phyloP scores from a whole-genome alignment of 2,113 vertebrate species.

The Poicephalus gulielmi region DNA sequence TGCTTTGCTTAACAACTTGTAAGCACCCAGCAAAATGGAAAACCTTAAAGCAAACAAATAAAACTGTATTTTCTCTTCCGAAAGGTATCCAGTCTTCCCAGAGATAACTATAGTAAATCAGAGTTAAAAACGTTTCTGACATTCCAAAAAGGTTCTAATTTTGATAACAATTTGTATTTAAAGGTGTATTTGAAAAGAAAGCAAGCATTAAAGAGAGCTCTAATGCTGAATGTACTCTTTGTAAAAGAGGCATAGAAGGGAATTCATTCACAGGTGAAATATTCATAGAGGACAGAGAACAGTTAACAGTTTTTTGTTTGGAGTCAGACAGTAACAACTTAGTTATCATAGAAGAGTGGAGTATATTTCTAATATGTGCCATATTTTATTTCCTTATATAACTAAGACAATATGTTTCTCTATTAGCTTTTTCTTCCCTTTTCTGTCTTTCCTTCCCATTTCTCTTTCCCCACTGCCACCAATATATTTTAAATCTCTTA shows the following conservation, averaged over 20 bases:
- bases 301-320: background rate
- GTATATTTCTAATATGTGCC: constrained; percentile 2
- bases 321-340: background rate
- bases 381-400: constrained; percentile 7
- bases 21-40: background rate
- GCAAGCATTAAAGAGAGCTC: background rate
- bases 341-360: background rate
- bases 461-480: background rate
- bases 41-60: background rate
- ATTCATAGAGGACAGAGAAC: background rate
- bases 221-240: background rate
- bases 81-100: background rate
- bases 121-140: background rate
- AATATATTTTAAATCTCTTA: background rate
- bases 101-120: background rate
- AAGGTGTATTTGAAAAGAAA: background rate
- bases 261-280: background rate
- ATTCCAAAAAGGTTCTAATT: background rate
- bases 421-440: background rate
- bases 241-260: background rate
- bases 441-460: background rate
- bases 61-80: background rate
- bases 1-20: background rate
- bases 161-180: background rate
- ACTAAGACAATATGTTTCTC: background rate